Evolutionary conservation across 1,140 invertebrate species (phyloP).

Genomic region (Drosophila guanche): DNA sequence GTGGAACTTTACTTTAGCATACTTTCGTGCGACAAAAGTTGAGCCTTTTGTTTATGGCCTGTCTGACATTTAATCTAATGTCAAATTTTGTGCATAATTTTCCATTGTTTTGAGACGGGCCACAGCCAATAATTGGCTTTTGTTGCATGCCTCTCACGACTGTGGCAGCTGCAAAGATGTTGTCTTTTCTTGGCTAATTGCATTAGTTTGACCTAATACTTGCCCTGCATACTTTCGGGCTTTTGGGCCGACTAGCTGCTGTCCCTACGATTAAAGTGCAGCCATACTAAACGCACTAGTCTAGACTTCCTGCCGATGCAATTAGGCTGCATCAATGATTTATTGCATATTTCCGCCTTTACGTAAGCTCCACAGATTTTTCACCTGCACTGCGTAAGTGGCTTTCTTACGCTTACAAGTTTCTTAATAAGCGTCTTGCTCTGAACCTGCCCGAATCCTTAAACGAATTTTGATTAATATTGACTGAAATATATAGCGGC

Average conservation of each 20-base stretch:
- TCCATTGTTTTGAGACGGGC: slow-evolving; percentile 40
- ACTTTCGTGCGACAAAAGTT: slow-evolving; percentile 55
- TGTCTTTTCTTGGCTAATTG: slow-evolving; percentile 55
- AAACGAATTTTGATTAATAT: slow-evolving; percentile 14
- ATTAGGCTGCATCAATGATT: slow-evolving; percentile 62
- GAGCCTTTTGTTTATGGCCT: slow-evolving; percentile 57
- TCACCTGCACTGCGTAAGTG: slow-evolving; percentile 41
- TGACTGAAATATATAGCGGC: not conserved
- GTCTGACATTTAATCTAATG: slow-evolving; percentile 62
- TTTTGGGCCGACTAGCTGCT: slow-evolving; percentile 36
- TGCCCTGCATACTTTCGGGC: slow-evolving; percentile 47
- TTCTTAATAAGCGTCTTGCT: slow-evolving; percentile 61
- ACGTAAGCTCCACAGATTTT: slow-evolving; percentile 5
- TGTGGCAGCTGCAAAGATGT: slow-evolving; percentile 14
- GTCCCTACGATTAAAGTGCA: not conserved
- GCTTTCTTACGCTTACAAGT: slow-evolving; percentile 52
- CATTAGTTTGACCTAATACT: slow-evolving; percentile 56
- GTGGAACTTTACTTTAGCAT: slow-evolving; percentile 59
- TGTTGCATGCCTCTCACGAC: slow-evolving; percentile 41
- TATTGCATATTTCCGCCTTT: slow-evolving; percentile 32
- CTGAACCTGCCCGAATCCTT: not conserved
- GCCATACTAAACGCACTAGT: too few species aligned
- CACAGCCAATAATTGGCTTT: slow-evolving; percentile 58
- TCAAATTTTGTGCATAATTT: slow-evolving; percentile 68
- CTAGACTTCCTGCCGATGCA: slow-evolving; percentile 43